These are phyloP conservation scores for Ochotona princeps DNA, from an alignment of 2,113 vertebrate genomes.

Conservation along the genomic window DNA sequence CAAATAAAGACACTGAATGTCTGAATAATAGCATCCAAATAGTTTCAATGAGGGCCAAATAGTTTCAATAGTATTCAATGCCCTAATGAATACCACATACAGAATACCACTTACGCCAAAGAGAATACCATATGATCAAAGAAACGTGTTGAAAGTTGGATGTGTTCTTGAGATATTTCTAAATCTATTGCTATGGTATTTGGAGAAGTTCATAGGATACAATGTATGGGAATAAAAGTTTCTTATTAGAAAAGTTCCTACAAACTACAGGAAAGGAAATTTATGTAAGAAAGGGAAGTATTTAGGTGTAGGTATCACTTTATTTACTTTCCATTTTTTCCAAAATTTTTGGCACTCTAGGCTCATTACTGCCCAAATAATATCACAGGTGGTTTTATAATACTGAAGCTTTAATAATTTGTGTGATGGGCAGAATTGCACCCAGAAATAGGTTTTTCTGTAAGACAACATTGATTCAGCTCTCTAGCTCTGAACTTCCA, in stretches of 20 bases:
- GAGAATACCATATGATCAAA: not conserved
- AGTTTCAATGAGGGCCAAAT: not conserved
- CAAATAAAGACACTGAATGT: not conserved
- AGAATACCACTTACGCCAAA: not conserved
- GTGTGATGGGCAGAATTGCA: not conserved
- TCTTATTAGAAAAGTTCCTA: not conserved
- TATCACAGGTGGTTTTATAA: not conserved
- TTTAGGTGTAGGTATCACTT: not conserved
- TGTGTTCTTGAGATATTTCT: not conserved
- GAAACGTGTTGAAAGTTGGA: not conserved
- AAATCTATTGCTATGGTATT: not conserved
- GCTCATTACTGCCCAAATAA: not conserved
- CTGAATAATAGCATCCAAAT: not conserved
- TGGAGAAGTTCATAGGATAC: too few relatives aligned
- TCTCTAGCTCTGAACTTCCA: not conserved
- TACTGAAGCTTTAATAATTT: not conserved
- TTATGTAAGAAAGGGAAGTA: not conserved
- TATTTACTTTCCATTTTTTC: constrained; percentile 20
- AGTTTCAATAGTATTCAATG: too few relatives aligned
- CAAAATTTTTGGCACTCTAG: constrained; percentile 5
- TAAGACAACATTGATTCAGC: not conserved
- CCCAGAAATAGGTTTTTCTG: not conserved
- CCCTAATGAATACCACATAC: too few relatives aligned
- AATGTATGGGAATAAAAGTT: too few relatives aligned
- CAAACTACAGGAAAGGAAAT: not conserved